These are phyloP conservation scores for Oreochromis tanganicae DNA, from an alignment of 2,113 vertebrate genomes.

Conservation along the genomic window DNA sequence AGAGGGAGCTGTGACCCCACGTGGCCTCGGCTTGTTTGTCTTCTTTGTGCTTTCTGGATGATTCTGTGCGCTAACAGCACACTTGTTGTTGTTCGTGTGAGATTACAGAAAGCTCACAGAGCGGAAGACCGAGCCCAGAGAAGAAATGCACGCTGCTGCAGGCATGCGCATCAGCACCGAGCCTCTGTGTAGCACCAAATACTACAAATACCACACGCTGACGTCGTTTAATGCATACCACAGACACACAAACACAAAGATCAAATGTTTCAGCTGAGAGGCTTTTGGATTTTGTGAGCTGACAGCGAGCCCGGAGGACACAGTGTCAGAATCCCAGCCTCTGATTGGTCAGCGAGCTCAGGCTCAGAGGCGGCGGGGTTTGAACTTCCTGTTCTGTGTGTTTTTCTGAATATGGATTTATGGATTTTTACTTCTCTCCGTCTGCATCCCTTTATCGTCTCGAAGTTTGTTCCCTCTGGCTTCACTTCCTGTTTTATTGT, in stretches of 20 bases:
- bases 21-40: slow-evolving; percentile 22
- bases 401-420: not conserved
- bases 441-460: not conserved
- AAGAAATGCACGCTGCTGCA: not conserved
- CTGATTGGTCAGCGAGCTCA: not conserved
- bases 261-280: not conserved
- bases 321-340: not conserved
- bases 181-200: accelerated
- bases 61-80: not conserved
- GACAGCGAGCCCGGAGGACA: not conserved
- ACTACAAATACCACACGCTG: not conserved
- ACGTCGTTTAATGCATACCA: accelerated
- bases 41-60: not conserved
- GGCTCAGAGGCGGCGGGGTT: not conserved
- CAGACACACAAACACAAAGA: accelerated
- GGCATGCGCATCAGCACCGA: not conserved
- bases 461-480: not conserved
- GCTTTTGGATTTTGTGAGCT: not conserved
- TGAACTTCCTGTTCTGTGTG: not conserved
- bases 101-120: not conserved
- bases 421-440: not conserved
- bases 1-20: slow-evolving; percentile 13
- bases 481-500: not conserved
- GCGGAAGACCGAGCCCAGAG: not conserved
- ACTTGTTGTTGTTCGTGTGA: not conserved